Conservation (phyloP, 2,888 invertebrate species). For the Meiosimyza platycephala region DNA sequence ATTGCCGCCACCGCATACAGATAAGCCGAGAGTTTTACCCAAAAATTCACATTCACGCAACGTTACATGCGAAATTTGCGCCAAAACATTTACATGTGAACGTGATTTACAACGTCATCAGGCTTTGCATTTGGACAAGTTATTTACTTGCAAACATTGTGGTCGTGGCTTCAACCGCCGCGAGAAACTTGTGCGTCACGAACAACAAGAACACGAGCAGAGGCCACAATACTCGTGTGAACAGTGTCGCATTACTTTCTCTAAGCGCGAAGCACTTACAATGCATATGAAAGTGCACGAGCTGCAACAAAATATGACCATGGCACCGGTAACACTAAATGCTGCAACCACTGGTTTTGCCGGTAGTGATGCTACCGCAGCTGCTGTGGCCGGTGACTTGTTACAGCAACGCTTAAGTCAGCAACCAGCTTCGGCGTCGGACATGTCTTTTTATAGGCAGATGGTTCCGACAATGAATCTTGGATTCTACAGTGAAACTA, state of each 20-base stretch:
- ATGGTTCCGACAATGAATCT: constrained; percentile 63
- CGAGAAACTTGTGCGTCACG: constrained; percentile 74
- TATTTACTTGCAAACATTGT: constrained; percentile 76
- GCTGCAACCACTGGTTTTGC: constrained; percentile 37
- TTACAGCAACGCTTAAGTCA: constrained; percentile 18
- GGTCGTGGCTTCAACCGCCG: constrained; percentile 71
- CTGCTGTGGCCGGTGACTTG: not conserved
- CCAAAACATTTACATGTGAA: constrained; percentile 76
- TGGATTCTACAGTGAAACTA: constrained; percentile 65
- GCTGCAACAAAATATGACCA: constrained; percentile 57
- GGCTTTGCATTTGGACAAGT: constrained; percentile 76
- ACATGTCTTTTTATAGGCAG: constrained; percentile 59
- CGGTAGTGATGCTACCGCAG: constrained; percentile 22
- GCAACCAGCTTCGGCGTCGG: constrained; percentile 45
- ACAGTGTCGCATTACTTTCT: constrained; percentile 68
- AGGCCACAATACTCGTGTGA: constrained; percentile 72
- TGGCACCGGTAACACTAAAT: constrained; percentile 32
- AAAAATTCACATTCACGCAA: constrained; percentile 62
- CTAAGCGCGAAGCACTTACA: constrained; percentile 58
- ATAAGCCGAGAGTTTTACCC: constrained; percentile 55
- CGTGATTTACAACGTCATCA: constrained; percentile 78
- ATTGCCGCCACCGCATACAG: constrained; percentile 38
- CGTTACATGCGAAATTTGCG: constrained; percentile 75
- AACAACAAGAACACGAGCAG: constrained; percentile 73
- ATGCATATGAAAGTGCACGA: constrained; percentile 64